phyloP scores from a whole-genome alignment of 2,888 invertebrate species.

The Sarcophaga rosellei region DNA sequence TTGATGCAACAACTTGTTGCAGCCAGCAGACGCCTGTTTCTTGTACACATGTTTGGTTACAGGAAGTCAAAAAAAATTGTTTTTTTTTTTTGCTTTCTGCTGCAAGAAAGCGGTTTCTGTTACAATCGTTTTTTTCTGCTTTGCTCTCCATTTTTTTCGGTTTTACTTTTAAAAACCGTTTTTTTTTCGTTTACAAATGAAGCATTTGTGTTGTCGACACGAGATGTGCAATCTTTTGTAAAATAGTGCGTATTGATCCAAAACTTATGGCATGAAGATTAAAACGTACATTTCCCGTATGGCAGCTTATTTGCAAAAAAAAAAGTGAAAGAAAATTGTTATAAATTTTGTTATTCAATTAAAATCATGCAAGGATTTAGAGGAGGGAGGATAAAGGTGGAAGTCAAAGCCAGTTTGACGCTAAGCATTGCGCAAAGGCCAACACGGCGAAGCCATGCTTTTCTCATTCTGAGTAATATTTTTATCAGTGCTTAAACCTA shows the following conservation, averaged over 20 bases:
- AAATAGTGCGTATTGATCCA: not conserved
- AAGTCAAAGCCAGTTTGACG: no score
- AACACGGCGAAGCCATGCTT: no score
- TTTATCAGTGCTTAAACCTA: no score
- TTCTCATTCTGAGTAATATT: no score
- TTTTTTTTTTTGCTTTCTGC: conserved; percentile 2
- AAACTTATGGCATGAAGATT: not conserved
- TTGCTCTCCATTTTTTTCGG: not conserved
- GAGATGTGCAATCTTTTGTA: conserved; percentile 9
- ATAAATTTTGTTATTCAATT: no score
- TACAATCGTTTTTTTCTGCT: conserved; percentile 34
- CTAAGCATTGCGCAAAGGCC: no score
- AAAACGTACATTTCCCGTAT: no score
- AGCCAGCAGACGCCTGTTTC: not conserved
- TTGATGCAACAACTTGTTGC: conserved; percentile 52
- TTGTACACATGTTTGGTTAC: conserved; percentile 31
- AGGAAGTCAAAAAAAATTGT: conserved; percentile 49
- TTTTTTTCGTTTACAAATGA: not conserved
- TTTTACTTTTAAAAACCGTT: not conserved
- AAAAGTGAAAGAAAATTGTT: no score
- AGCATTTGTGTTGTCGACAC: not conserved
- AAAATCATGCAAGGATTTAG: no score
- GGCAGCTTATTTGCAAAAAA: no score
- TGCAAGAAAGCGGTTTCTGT: conserved; percentile 47
- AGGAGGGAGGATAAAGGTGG: no score